A percentile compares a stretch with the other conserved stretches of the same genome.
These are phyloP conservation scores for Phoenoteleia sp. DNA, from an alignment of 2,888 invertebrate species.

Conservation along the genomic window DNA sequence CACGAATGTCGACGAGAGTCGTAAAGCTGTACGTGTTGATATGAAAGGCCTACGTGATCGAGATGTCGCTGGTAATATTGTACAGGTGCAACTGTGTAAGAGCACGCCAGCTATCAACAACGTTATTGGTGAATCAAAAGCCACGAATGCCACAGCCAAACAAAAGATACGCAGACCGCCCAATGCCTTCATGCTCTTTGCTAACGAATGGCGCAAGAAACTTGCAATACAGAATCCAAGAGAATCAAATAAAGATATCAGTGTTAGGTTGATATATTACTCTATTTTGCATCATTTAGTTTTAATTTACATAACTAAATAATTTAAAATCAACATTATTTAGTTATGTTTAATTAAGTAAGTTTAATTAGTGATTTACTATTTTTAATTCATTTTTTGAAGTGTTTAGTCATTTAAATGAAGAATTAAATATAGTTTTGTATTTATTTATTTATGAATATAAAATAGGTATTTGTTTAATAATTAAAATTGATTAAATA, in stretches of 20 bases:
- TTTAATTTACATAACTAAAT: no score
- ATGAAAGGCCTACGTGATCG: slow-evolving; percentile 53
- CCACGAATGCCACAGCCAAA: slow-evolving; percentile 71
- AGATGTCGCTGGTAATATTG: slow-evolving; percentile 70
- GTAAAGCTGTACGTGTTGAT: slow-evolving; percentile 77
- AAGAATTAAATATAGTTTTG: no score
- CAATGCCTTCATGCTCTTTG: slow-evolving; percentile 90
- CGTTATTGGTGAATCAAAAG: slow-evolving; percentile 47
- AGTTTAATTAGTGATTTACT: no score
- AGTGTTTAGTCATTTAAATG: no score
- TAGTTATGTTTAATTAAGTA: no score
- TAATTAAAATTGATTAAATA: no score
- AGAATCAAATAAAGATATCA: slow-evolving; percentile 89
- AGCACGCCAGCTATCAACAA: slow-evolving; percentile 41
- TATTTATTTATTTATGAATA: no score
- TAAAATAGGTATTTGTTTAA: no score
- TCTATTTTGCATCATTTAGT: no score
- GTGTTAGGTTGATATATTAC: slow-evolving; percentile 86
- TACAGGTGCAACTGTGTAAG: slow-evolving; percentile 75
- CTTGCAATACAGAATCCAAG: slow-evolving; percentile 88
- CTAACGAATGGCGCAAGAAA: slow-evolving; percentile 89
- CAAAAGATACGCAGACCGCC: slow-evolving; percentile 89
- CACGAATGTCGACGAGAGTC: slow-evolving; percentile 61
- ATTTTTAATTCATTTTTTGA: no score
- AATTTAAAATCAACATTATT: no score